Base-by-base conservation (phyloP, 2,888 invertebrate genomes). In the Argynnis bischoffii region DNA sequence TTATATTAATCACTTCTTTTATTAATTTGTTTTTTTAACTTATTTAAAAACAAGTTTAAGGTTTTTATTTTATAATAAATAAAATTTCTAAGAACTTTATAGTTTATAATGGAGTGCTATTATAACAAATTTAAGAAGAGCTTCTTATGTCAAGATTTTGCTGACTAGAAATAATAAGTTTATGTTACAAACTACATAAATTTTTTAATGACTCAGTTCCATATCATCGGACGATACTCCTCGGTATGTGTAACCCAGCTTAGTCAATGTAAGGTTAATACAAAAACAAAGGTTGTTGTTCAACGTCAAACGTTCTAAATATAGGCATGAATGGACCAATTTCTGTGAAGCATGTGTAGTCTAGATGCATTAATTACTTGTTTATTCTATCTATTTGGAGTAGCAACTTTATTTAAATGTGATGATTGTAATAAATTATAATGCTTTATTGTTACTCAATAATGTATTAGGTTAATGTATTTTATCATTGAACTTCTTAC, bases 251-350 rank as follows among this genome's bases (percentile, higher is more conserved):
- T 67, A 35, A 51, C 55, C 60, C 53, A 46, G 57, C 66, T 71
- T 63, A 67, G 69, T 69, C 67, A 67, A 67, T 57, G 18, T 50
- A 54, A 60, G 41, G 65, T 69, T 63, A 66, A 50, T 26, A 55
- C 21, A 55, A 63, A 69, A 69, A 67, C 69, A 69, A 67, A 59
- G 64, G 55, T 51, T 63, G 53, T 63, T 61, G 63, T 72, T 68
- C 46, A 63, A 70, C n/a, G n/a, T n/a, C n/a, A n/a, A 68, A 63
- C 60, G 63, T 64, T 67, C 72, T 73, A 70, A 69, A 66, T 67
- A 69, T 73, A 73, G 72, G 35, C 59, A 63, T 73, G 70, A 73
- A 73, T 69, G 68, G 65, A 70, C 64, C 65, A 66, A 73, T 69
- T 72, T 71, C 67, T 64, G 51, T 61, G 63, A 55, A 47, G 63